phyloP scores from a whole-genome alignment of 2,888 invertebrate genomes.

The Cyrtodaria siliqua region DNA sequence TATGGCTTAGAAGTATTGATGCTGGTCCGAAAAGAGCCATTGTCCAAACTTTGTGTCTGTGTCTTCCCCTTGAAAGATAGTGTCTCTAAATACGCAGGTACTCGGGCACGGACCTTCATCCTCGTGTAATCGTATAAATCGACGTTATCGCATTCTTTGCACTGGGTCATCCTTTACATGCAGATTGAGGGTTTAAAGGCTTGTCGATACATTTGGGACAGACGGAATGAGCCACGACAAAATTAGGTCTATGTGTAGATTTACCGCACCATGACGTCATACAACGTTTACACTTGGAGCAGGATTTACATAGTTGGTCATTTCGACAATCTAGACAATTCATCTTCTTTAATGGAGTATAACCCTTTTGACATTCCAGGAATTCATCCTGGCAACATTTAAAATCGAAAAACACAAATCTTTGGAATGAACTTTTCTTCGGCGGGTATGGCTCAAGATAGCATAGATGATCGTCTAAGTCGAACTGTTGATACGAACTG shows the following conservation, averaged over 20 bases:
- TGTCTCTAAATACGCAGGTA: no score
- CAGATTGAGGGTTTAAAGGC: no score
- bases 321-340: constrained; percentile 35
- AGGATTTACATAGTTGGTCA: constrained; percentile 17
- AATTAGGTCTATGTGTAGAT: constrained; percentile 43
- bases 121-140: no score
- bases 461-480: constrained; percentile 23
- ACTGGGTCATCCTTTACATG: no score
- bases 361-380: constrained; percentile 21
- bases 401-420: constrained; percentile 44
- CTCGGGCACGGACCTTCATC: no score
- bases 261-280: constrained; percentile 41
- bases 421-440: constrained; percentile 19
- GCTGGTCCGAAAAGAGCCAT: no score
- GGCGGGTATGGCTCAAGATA: constrained; percentile 23
- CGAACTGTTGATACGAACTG: constrained; percentile 7
- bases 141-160: no score
- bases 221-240: constrained; percentile 38
- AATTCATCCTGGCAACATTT: constrained; percentile 32
- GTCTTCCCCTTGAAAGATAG: no score
- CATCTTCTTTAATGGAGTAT: not conserved
- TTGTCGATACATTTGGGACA: constrained; percentile 37
- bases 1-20: no score
- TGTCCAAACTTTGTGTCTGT: no score
- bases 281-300: constrained; percentile 28